Conservation (phyloP, 23 tunicate species). For the Ciona savignyi region DNA sequence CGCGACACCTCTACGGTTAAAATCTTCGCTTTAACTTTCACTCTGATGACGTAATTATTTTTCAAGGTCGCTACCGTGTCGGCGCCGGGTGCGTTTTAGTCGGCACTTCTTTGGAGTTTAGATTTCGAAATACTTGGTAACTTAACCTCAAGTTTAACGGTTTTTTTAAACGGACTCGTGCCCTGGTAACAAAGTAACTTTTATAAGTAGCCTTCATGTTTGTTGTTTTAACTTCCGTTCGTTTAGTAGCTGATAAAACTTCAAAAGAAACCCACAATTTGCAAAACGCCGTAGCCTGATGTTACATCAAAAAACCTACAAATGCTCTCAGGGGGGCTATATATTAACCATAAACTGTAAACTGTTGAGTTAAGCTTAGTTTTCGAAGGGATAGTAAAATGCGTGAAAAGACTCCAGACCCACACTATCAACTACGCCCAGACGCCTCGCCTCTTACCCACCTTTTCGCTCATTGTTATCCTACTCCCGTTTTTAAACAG, state of each 20-base stretch:
- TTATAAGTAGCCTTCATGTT: no score
- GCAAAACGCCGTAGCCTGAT: no score
- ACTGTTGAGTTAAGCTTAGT: no score
- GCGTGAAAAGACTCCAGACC: background rate
- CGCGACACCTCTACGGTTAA: background rate
- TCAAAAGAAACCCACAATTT: no score
- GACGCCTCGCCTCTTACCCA: slow-evolving; percentile 28
- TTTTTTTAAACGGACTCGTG: background rate
- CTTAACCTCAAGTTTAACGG: background rate
- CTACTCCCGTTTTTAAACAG: slow-evolving; percentile 19
- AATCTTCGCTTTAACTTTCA: background rate
- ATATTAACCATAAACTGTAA: no score
- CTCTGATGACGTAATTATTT: background rate
- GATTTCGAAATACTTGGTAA: background rate
- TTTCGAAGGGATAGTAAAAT: background rate
- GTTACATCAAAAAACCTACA: no score
- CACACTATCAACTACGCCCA: slow-evolving; percentile 3
- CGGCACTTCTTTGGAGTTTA: background rate
- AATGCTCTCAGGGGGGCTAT: no score
- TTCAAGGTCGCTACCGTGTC: background rate
- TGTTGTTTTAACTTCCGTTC: no score
- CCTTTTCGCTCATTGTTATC: slow-evolving; percentile 12
- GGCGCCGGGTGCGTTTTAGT: background rate
- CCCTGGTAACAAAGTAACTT: background rate
- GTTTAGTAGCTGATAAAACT: no score